phyloP scores from a whole-genome alignment of 2,888 invertebrate species.

The Neuroscelio doddi region DNA sequence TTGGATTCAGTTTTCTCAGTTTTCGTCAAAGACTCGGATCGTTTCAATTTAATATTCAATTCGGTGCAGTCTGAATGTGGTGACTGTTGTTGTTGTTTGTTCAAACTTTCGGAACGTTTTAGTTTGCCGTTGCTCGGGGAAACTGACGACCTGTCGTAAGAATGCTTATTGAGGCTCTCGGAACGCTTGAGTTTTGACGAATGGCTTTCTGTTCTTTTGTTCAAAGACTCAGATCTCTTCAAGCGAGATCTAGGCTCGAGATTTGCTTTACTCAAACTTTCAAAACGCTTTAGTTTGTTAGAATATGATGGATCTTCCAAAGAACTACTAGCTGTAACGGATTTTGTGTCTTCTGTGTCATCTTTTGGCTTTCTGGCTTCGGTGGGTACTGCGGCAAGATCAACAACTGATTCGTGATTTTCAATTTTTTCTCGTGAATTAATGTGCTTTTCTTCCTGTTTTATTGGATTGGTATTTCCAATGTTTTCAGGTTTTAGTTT shows the following conservation, averaged over 20 bases:
- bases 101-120: conserved; percentile 67
- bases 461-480: conserved; percentile 22
- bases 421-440: conserved; percentile 37
- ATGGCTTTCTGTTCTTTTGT: conserved; percentile 74
- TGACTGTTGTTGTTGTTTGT: conserved; percentile 60
- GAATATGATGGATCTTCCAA: conserved; percentile 57
- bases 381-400: conserved; percentile 3
- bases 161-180: conserved; percentile 77
- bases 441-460: conserved; percentile 48
- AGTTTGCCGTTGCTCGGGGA: conserved; percentile 63
- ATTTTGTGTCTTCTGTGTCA: conserved; percentile 56
- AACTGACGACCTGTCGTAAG: conserved; percentile 61
- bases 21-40: conserved; percentile 80
- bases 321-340: conserved; percentile 19
- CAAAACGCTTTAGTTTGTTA: conserved; percentile 66
- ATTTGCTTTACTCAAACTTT: conserved; percentile 62
- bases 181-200: conserved; percentile 76
- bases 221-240: conserved; percentile 78
- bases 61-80: conserved; percentile 59
- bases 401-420: conserved; percentile 12
- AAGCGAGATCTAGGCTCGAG: conserved; percentile 71
- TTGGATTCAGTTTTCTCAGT: conserved; percentile 86
- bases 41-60: conserved; percentile 73
- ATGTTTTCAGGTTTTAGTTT: conserved; percentile 35
- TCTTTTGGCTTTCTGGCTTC: conserved; percentile 38